Evolutionary conservation across 2,888 invertebrate genomes (phyloP).

Genomic region (Melanotus villosus): DNA sequence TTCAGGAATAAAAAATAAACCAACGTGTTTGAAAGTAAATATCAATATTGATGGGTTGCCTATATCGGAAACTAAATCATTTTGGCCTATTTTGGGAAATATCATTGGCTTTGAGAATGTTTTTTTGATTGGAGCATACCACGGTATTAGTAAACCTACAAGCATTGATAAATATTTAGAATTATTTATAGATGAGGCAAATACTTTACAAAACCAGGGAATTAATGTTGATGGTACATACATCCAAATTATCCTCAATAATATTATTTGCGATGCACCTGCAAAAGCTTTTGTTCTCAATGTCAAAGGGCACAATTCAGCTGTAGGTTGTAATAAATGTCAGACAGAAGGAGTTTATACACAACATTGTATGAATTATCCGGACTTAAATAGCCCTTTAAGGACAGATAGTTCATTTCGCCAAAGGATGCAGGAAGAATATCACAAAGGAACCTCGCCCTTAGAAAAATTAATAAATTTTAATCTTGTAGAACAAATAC

Average conservation of each 20-base stretch:
- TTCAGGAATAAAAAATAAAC: too few species aligned
- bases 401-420: too few species aligned
- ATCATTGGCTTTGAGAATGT: background rate
- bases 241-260: background rate
- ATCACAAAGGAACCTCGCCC: background rate
- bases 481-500: background rate
- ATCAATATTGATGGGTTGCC: slow-evolving; percentile 4
- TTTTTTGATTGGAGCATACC: slow-evolving; percentile 4
- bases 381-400: too few species aligned
- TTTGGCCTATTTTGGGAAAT: slow-evolving; percentile 14
- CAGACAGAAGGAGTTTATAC: background rate
- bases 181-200: too few species aligned
- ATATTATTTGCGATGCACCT: too few species aligned
- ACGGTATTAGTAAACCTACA: background rate
- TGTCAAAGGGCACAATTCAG: background rate
- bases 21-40: background rate
- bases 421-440: background rate
- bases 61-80: background rate
- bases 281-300: too few species aligned
- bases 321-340: too few species aligned
- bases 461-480: background rate
- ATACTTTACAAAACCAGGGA: slow-evolving; percentile 7
- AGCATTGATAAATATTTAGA: too few species aligned
- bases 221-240: background rate
- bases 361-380: slow-evolving; percentile 3